Conservation (phyloP, 2,888 invertebrate species). For the Eupithecia centaureata region DNA sequence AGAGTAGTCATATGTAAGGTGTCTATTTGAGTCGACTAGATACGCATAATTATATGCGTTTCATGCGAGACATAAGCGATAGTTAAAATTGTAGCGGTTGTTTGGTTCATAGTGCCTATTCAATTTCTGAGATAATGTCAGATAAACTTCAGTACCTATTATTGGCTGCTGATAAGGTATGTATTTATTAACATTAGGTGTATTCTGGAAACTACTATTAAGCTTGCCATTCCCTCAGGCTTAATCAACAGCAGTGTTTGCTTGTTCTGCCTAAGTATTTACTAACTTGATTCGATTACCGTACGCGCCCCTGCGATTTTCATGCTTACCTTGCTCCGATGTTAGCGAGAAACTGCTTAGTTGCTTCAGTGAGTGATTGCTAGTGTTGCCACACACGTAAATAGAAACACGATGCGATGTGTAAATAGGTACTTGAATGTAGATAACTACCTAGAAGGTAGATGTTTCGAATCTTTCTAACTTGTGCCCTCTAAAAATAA, state of each 20-base stretch:
- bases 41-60: too few relatives aligned
- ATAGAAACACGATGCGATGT: not conserved
- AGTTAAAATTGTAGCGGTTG: too few relatives aligned
- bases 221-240: slow-evolving; percentile 17
- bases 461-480: not conserved
- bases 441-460: not conserved
- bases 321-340: slow-evolving; percentile 49
- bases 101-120: too few relatives aligned
- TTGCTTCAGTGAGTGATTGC: not conserved
- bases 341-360: slow-evolving; percentile 37
- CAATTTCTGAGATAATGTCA: too few relatives aligned
- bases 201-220: not conserved
- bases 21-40: too few relatives aligned
- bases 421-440: not conserved
- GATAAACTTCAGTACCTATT: too few relatives aligned
- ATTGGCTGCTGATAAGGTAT: too few relatives aligned
- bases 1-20: too few relatives aligned
- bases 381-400: not conserved
- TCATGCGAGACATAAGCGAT: too few relatives aligned
- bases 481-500: not conserved
- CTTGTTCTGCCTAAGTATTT: slow-evolving; percentile 28
- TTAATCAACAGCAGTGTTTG: slow-evolving; percentile 32
- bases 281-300: slow-evolving; percentile 50
- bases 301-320: slow-evolving; percentile 46
- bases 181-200: not conserved